phyloP scores from a whole-genome alignment of 2,888 invertebrate species.

The Icerya purchasi region DNA sequence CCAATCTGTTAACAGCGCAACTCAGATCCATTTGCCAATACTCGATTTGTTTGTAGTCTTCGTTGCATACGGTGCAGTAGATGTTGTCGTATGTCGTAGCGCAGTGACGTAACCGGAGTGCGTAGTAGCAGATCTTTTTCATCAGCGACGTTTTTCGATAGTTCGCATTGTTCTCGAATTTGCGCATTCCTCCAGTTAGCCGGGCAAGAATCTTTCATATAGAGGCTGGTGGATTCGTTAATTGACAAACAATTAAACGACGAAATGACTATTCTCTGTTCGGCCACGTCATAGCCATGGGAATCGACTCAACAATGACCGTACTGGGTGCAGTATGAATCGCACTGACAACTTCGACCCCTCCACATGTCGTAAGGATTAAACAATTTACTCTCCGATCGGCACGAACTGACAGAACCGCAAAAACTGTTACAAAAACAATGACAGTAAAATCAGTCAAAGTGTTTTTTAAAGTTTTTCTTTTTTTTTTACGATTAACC shows the following conservation, averaged over 20 bases:
- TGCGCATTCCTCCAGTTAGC: slow-evolving; percentile 22
- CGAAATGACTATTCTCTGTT: slow-evolving; percentile 21
- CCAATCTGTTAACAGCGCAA: not conserved
- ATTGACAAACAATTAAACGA: slow-evolving; percentile 25
- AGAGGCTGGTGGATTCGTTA: slow-evolving; percentile 24
- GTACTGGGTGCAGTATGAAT: slow-evolving; percentile 25
- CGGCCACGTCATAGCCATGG: slow-evolving; percentile 19
- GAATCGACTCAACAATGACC: slow-evolving; percentile 30
- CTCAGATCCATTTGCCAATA: slow-evolving; percentile 14
- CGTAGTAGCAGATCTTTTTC: slow-evolving; percentile 17
- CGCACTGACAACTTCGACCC: slow-evolving; percentile 27
- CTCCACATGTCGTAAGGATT: not conserved
- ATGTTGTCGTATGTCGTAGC: slow-evolving; percentile 26
- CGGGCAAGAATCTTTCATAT: slow-evolving; percentile 27
- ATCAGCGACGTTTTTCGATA: slow-evolving; percentile 17
- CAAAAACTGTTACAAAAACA: too few species aligned
- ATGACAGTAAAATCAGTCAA: too few species aligned
- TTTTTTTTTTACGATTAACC: too few species aligned
- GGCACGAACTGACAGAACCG: too few species aligned
- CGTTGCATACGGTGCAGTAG: slow-evolving; percentile 28
- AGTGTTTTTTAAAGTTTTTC: too few species aligned
- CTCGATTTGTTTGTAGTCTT: slow-evolving; percentile 21
- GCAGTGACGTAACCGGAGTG: slow-evolving; percentile 22
- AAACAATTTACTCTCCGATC: too few species aligned
- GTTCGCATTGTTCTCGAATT: slow-evolving; percentile 20